phyloP scores from a whole-genome alignment of 2,888 invertebrate genomes.

The Merodon equestris region DNA sequence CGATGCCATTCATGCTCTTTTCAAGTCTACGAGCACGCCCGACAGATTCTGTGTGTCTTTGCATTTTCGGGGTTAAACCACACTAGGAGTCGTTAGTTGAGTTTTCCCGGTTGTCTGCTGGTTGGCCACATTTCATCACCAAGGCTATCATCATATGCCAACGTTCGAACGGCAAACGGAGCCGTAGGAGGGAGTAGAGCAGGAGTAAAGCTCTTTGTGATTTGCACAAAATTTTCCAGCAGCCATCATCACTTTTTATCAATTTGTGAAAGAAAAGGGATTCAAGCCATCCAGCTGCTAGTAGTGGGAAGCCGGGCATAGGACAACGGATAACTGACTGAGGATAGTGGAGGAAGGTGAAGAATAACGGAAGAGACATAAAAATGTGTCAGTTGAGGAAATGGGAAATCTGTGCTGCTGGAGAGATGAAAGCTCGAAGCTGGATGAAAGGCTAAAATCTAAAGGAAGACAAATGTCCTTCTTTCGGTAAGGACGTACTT shows the following conservation, averaged over 20 bases:
- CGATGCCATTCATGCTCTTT: constrained; percentile 9
- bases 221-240: constrained; percentile 67
- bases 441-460: constrained; percentile 62
- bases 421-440: constrained; percentile 44
- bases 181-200: constrained; percentile 14
- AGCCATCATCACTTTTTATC: constrained; percentile 68
- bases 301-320: background rate
- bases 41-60: constrained; percentile 24
- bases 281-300: constrained; percentile 8
- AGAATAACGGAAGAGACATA: background rate
- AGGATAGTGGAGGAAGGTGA: constrained; percentile 6
- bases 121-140: constrained; percentile 64
- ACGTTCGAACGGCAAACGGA: constrained; percentile 25
- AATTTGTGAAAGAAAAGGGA: constrained; percentile 46
- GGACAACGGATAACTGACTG: constrained; percentile 7
- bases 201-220: constrained; percentile 61
- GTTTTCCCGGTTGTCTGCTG: constrained; percentile 21
- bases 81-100: constrained; percentile 51
- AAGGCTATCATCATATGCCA: constrained; percentile 60
- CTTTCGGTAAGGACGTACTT: constrained; percentile 57
- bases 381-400: constrained; percentile 5
- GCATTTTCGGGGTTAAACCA: constrained; percentile 21
- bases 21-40: constrained; percentile 3
- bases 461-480: constrained; percentile 66
- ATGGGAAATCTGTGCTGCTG: constrained; percentile 56